Evolutionary conservation across 1,140 invertebrate genomes (phyloP).

Genomic region (Polypedilum pembai): DNA sequence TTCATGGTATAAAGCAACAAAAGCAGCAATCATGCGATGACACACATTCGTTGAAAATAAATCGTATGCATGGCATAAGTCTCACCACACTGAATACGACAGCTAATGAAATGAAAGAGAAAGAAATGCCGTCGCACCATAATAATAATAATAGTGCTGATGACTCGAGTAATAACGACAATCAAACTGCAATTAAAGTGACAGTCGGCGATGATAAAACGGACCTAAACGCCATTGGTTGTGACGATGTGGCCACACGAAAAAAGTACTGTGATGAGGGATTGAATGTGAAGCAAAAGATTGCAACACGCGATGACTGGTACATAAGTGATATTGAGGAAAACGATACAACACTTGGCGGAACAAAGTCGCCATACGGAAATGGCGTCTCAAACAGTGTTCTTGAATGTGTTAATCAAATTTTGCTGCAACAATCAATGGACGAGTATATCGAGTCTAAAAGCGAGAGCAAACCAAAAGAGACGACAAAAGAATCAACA

Average conservation of each 20-base stretch:
- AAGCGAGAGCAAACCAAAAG: constrained; percentile 30
- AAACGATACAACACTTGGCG: background rate
- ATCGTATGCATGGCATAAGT: constrained; percentile 25
- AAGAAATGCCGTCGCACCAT: background rate
- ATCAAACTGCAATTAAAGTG: constrained; percentile 31
- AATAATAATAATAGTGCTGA: background rate
- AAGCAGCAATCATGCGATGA: background rate
- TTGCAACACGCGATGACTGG: constrained; percentile 53
- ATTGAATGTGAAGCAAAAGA: constrained; percentile 41
- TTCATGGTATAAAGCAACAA: constrained; percentile 21
- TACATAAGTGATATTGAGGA: constrained; percentile 57
- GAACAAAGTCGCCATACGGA: constrained; percentile 44
- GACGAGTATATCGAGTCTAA: constrained; percentile 33
- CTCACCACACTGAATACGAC: background rate
- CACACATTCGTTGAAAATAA: constrained; percentile 23
- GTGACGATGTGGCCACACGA: constrained; percentile 32
- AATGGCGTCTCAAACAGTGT: constrained; percentile 55
- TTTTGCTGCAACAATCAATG: constrained; percentile 41
- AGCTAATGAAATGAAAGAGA: constrained; percentile 2
- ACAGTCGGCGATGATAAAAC: constrained; percentile 29
- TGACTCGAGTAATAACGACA: constrained; percentile 34
- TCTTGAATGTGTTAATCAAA: constrained; percentile 60
- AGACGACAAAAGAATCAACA: constrained; percentile 33
- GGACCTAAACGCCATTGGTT: constrained; percentile 29
- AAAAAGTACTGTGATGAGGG: constrained; percentile 36